Conservation (phyloP, 2,113 vertebrate species). For the Halcyon senegalensis region DNA sequence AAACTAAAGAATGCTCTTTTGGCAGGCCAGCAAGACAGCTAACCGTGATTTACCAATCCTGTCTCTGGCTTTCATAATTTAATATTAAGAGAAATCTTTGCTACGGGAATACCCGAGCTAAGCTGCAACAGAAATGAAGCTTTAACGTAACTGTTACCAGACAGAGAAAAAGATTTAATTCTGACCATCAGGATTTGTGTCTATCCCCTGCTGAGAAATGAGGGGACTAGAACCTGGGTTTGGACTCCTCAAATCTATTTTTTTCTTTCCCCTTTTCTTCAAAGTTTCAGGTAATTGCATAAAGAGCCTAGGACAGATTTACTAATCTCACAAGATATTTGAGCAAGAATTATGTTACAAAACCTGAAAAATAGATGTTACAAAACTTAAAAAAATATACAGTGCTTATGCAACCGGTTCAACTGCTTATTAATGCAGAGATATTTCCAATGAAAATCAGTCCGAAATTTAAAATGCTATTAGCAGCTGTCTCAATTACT, state of each 20-base stretch:
- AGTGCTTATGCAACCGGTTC: neutral
- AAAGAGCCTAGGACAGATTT: neutral
- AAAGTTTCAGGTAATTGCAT: neutral
- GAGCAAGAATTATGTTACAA: neutral
- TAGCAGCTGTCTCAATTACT: neutral
- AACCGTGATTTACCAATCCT: neutral
- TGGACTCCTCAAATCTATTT: neutral
- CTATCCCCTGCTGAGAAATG: neutral
- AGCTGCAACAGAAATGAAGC: constrained; percentile 11
- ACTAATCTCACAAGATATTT: neutral
- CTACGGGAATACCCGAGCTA: neutral
- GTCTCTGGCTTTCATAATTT: neutral
- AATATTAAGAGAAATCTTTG: neutral
- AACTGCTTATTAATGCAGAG: neutral
- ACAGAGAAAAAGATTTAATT: neutral
- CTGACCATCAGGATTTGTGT: neutral
- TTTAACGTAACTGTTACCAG: neutral
- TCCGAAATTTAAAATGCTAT: neutral
- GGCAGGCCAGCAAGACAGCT: constrained; percentile 2
- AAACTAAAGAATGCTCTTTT: constrained; percentile 32
- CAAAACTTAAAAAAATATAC: neutral
- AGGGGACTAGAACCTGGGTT: neutral
- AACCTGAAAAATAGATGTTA: neutral
- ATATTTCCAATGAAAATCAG: neutral
- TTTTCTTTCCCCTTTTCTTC: neutral